Evolutionary conservation across 2,888 invertebrate species (phyloP), one percentile per base, ranked within the genome.

Genomic region (Theretra japonica): DNA sequence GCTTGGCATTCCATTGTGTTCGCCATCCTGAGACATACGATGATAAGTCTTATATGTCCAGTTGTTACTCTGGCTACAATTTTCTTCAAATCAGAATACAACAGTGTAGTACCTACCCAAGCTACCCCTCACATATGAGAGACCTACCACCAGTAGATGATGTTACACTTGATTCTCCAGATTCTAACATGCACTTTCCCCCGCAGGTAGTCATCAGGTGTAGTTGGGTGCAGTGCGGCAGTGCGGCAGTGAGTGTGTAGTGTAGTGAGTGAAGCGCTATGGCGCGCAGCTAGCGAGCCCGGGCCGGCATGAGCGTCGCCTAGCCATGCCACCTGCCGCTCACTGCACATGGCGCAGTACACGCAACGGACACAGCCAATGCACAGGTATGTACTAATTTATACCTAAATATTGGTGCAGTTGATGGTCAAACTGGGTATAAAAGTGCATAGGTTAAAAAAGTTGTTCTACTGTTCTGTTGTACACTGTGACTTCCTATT

Each of bases 361-460:
- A 90, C 95, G 82, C 94, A 95, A 87, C 87, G 94, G 89, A 87
- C 94, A 86, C 95, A 93, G 93, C 93, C 94, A 88, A 94, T 94
- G 93, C 94, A 94, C 94, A 95, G 95, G 94, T 95, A 21, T 15
- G 21, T 48, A 41, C 4, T 62, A 41, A 6, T 15, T 4, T 17
- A 28, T 25, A 17, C 17, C 11, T 25, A 48, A 48, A 53, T 5
- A n/a, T 50, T 50, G 6, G 7, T 33, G 33, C 15, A 53, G 7
- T n/a, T n/a, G 6, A n/a, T n/a, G 1, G 53, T 41, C 41, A 41
- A 41, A 33, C 15, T 41, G 41, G 11, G 11, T 41, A 41, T 41
- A 15, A 41, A 41, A 41, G 1, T 15, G 41, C 41, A 41, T 41
- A 15, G 15, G 41, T 41, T 2, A 0, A 41, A 41, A 41, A 11